Conservation (phyloP, 2,888 invertebrate genomes). For the Bhutanitis thaidina region DNA sequence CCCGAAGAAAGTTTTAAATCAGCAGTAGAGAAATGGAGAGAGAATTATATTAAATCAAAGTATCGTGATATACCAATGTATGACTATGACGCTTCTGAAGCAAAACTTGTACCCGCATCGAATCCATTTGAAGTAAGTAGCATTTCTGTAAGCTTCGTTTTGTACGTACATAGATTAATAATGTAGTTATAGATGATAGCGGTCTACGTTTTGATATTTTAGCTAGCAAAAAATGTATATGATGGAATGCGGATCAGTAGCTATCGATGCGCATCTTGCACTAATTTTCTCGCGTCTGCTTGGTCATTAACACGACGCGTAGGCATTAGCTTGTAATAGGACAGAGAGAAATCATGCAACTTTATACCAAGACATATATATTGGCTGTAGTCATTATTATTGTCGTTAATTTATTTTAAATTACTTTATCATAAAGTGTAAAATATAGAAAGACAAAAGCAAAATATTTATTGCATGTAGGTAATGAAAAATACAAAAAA, state of each 20-base stretch:
- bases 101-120: constrained; percentile 59
- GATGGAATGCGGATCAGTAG: constrained; percentile 74
- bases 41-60: constrained; percentile 65
- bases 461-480: no score
- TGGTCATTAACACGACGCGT: constrained; percentile 56
- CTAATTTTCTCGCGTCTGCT: constrained; percentile 65
- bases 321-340: no score
- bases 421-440: no score
- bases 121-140: constrained; percentile 69
- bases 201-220: constrained; percentile 41
- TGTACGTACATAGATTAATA: constrained; percentile 22
- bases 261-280: constrained; percentile 65
- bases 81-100: constrained; percentile 63
- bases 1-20: constrained; percentile 61
- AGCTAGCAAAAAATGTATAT: constrained; percentile 46
- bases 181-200: constrained; percentile 24
- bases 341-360: constrained; percentile 57
- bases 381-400: no score
- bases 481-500: no score
- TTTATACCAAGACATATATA: constrained; percentile 36
- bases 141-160: constrained; percentile 22
- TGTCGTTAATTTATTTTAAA: no score
- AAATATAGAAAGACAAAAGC: no score
- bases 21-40: constrained; percentile 64
- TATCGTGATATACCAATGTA: constrained; percentile 48